Percentiles rank a stretch among this genome's conserved stretches.
These are phyloP conservation scores for Rhagoletis zephyria DNA, from an alignment of 1,140 invertebrate genomes.

Conservation along the genomic window DNA sequence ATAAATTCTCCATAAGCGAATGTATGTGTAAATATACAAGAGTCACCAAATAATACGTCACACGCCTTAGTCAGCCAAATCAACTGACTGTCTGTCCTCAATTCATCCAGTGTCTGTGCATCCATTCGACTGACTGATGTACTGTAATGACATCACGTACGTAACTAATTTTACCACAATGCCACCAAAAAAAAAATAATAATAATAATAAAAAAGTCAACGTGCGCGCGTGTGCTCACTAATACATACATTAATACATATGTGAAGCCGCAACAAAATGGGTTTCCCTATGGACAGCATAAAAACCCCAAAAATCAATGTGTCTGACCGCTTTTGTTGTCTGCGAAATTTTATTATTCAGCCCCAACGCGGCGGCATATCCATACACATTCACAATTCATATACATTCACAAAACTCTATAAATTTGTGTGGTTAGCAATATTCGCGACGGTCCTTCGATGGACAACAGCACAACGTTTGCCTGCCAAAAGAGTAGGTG, in stretches of 20 bases:
- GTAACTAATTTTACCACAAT: constrained; percentile 44
- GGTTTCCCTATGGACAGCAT: not conserved
- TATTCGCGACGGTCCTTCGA: not conserved
- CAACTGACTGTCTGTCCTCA: not conserved
- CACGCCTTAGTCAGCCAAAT: not conserved
- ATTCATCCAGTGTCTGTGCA: not conserved
- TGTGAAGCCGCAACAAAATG: not conserved
- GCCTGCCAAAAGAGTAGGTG: not conserved
- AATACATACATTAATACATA: not conserved
- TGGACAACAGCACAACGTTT: not conserved
- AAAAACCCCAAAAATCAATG: constrained; percentile 43
- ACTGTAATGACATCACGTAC: constrained; percentile 38
- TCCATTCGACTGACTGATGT: constrained; percentile 36
- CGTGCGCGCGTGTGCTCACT: not conserved
- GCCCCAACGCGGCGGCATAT: not conserved
- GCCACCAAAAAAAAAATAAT: constrained; percentile 7
- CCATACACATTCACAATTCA: not conserved
- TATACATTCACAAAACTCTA: too few relatives aligned
- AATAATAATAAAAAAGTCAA: not conserved
- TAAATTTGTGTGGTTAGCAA: not conserved
- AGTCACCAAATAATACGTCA: not conserved
- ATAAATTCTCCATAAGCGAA: too few relatives aligned
- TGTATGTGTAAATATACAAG: too few relatives aligned
- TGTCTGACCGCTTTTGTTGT: constrained; percentile 43
- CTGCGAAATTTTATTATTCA: constrained; percentile 30